Percentiles rank a stretch among this genome's conserved stretches.
Conservation (phyloP, 2,113 vertebrate genomes). For the Gobius niger region DNA sequence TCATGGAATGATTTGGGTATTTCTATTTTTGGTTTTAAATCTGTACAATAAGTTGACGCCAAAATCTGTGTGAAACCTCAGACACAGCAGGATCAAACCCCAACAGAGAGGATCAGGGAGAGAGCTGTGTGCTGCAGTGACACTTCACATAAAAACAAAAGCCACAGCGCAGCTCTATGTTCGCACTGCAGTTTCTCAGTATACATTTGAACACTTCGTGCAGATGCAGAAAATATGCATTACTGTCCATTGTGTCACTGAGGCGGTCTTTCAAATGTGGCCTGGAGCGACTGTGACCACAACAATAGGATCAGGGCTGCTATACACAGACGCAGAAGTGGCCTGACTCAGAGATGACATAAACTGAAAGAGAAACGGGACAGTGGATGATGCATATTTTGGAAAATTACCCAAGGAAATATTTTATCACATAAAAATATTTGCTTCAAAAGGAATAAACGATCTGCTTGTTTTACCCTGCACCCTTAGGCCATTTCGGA, state of each 20-base stretch:
- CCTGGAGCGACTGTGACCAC: conserved; percentile 42
- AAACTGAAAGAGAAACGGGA: neutral
- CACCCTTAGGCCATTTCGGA: too few species aligned
- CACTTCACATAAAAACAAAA: conserved; percentile 36
- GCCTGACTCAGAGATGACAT: conserved; percentile 23
- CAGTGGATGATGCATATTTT: neutral
- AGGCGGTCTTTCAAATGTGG: conserved; percentile 34
- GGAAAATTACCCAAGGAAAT: neutral
- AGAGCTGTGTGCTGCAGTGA: conserved; percentile 28
- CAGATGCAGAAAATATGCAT: conserved; percentile 19
- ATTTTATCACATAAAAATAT: too few species aligned
- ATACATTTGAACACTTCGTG: conserved; percentile 5
- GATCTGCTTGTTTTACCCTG: too few species aligned
- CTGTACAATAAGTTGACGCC: conserved; percentile 29
- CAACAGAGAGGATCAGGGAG: conserved; percentile 35
- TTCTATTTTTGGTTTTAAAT: conserved; percentile 5
- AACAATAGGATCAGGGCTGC: conserved; percentile 40
- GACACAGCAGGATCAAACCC: conserved; percentile 45
- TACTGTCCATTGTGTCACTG: conserved; percentile 22
- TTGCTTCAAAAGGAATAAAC: too few species aligned
- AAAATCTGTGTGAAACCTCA: conserved; percentile 42
- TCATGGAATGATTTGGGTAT: neutral
- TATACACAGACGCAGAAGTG: conserved; percentile 56
- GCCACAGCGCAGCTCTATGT: conserved; percentile 11
- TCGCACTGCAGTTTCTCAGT: conserved; percentile 9